Conservation (phyloP, 1,140 invertebrate species). For the Sarcophaga bullata region DNA sequence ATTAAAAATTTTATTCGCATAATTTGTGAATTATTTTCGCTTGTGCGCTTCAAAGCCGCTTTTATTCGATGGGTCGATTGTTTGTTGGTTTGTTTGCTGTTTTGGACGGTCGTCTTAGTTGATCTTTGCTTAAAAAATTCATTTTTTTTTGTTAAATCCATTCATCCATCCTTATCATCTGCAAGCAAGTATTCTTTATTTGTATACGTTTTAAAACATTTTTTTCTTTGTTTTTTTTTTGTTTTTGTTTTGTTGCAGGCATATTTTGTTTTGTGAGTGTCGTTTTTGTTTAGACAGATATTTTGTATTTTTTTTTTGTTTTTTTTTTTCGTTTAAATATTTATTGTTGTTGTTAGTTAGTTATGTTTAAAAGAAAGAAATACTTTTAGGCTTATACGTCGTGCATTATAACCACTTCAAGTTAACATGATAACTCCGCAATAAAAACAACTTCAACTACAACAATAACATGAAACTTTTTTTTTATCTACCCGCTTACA, state of each 20-base stretch:
- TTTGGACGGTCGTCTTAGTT: constrained; percentile 13
- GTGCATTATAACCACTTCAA: constrained; percentile 6
- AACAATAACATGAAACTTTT: not conserved
- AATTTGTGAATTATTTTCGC: constrained; percentile 61
- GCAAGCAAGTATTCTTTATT: too few species aligned
- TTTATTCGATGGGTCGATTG: not conserved
- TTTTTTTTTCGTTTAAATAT: not conserved
- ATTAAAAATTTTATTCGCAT: constrained; percentile 65
- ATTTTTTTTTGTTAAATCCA: too few species aligned
- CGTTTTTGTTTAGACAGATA: not conserved
- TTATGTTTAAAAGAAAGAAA: too few species aligned
- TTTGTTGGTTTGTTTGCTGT: not conserved
- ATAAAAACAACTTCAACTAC: not conserved
- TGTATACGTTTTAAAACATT: not conserved
- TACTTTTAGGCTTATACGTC: constrained; percentile 4
- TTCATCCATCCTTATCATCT: too few species aligned
- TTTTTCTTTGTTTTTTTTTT: not conserved
- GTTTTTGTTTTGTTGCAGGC: not conserved
- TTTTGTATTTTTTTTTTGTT: not conserved
- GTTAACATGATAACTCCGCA: constrained; percentile 13
- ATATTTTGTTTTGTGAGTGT: not conserved
- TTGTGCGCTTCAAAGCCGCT: constrained; percentile 43
- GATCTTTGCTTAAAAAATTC: not conserved
- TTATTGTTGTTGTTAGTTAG: too few species aligned
- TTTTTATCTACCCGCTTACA: not conserved